A percentile compares a stretch with the other conserved stretches of the same genome.
These are phyloP conservation scores for Hozukius guyotensis DNA, from an alignment of 2,797 vertebrate species.

Conservation along the genomic window DNA sequence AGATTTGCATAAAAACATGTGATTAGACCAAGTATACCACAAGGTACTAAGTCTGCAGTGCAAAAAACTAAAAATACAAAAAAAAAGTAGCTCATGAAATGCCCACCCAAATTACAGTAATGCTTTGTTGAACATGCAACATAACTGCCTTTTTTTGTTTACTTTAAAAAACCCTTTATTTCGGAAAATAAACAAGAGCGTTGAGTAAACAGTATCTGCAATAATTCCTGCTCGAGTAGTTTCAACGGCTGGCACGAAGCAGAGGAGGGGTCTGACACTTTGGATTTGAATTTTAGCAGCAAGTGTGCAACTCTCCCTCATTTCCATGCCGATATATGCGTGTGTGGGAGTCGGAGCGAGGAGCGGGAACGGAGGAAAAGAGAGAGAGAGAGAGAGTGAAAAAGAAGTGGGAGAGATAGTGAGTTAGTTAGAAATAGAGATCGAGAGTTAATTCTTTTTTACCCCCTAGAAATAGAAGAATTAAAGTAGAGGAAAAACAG, in stretches of 20 bases:
- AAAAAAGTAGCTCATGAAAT: not conserved
- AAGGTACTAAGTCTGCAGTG: not conserved
- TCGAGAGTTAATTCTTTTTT: slow-evolving; percentile 22
- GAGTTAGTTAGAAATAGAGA: slow-evolving; percentile 58
- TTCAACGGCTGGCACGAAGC: slow-evolving; percentile 39
- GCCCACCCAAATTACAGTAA: not conserved
- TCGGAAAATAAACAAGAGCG: slow-evolving; percentile 11
- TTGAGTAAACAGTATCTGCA: slow-evolving; percentile 8
- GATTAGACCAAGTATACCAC: not conserved
- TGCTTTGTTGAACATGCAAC: not conserved
- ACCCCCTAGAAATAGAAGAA: not conserved
- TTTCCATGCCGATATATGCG: slow-evolving; percentile 71
- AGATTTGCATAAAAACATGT: slow-evolving; percentile 23
- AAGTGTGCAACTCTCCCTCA: slow-evolving; percentile 56
- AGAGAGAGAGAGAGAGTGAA: slow-evolving; percentile 24
- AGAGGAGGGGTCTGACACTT: slow-evolving; percentile 51
- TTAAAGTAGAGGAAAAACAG: slow-evolving; percentile 16
- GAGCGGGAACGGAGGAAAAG: slow-evolving; percentile 49
- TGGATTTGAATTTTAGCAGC: slow-evolving; percentile 69
- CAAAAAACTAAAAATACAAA: not conserved
- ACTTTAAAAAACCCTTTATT: slow-evolving; percentile 9
- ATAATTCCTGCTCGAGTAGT: slow-evolving; percentile 36
- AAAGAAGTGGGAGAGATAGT: slow-evolving; percentile 52
- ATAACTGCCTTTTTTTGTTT: not conserved
- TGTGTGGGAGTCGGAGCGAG: slow-evolving; percentile 73